These are phyloP conservation scores for Macrosoma leucophasiata DNA, from an alignment of 2,888 invertebrate genomes.

Conservation along the genomic window DNA sequence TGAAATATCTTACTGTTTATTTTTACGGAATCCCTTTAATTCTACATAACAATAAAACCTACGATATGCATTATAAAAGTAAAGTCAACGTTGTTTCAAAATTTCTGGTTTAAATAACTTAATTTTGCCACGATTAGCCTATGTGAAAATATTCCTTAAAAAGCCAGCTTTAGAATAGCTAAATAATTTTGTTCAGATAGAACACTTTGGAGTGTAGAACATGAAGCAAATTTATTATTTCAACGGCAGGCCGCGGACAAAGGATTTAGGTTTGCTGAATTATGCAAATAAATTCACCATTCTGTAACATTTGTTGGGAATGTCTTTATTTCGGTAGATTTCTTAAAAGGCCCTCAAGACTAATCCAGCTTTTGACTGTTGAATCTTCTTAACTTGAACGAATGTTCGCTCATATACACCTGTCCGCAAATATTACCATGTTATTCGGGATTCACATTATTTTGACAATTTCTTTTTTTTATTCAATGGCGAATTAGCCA, in stretches of 20 bases:
- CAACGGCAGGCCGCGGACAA: conserved; percentile 63
- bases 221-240: conserved; percentile 73
- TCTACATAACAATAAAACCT: too few species aligned
- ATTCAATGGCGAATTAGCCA: too few species aligned
- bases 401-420: conserved; percentile 42
- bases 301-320: conserved; percentile 74
- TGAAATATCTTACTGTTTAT: conserved; percentile 17
- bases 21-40: too few species aligned
- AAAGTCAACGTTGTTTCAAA: too few species aligned
- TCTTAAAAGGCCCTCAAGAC: conserved; percentile 62
- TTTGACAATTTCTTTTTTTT: too few species aligned
- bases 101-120: too few species aligned
- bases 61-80: too few species aligned
- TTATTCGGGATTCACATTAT: conserved; percentile 32
- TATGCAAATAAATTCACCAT: conserved; percentile 75
- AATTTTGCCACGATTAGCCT: too few species aligned
- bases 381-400: conserved; percentile 48
- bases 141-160: conserved; percentile 30
- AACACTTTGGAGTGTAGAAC: conserved; percentile 61
- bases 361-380: conserved; percentile 59
- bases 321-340: conserved; percentile 71
- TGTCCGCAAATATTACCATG: conserved; percentile 36
- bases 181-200: conserved; percentile 66
- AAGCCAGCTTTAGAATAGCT: conserved; percentile 51
- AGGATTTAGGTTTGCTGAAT: conserved; percentile 71